Conservation (phyloP, 37 sponge, comb jelly and placozoan genomes). For the Agelas oroides region DNA sequence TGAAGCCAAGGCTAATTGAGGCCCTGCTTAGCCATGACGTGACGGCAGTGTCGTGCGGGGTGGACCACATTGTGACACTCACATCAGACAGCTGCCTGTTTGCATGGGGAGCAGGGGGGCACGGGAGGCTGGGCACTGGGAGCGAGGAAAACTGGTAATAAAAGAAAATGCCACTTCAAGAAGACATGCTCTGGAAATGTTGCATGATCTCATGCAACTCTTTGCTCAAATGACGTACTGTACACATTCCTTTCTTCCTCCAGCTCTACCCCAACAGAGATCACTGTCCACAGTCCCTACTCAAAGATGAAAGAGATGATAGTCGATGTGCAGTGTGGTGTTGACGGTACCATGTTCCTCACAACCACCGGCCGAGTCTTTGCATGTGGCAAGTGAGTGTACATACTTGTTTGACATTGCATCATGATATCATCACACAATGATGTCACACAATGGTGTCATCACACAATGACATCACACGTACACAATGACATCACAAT, state of each 20-base stretch:
- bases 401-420: too few species aligned
- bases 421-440: too few species aligned
- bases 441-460: too few species aligned
- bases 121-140: conserved; percentile 90
- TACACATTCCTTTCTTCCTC: too few species aligned
- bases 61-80: conserved; percentile 81
- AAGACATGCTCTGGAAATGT: not conserved
- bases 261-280: conserved; percentile 39
- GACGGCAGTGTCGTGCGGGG: conserved; percentile 85
- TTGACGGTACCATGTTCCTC: conserved; percentile 94
- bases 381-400: conserved; percentile 91
- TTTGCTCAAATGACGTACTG: too few species aligned
- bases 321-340: conserved; percentile 77
- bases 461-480: too few species aligned
- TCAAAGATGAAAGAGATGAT: conserved; percentile 45
- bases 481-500: too few species aligned
- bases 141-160: conserved; percentile 68
- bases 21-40: conserved; percentile 50
- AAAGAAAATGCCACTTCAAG: not conserved
- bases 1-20: conserved; percentile 81
- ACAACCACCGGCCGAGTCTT: conserved; percentile 83
- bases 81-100: conserved; percentile 79
- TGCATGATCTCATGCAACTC: too few species aligned
- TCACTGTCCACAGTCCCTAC: conserved; percentile 42
- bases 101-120: conserved; percentile 85